These are phyloP conservation scores for Tetragonula clypearis DNA, from an alignment of 1,140 invertebrate genomes.

Conservation along the genomic window DNA sequence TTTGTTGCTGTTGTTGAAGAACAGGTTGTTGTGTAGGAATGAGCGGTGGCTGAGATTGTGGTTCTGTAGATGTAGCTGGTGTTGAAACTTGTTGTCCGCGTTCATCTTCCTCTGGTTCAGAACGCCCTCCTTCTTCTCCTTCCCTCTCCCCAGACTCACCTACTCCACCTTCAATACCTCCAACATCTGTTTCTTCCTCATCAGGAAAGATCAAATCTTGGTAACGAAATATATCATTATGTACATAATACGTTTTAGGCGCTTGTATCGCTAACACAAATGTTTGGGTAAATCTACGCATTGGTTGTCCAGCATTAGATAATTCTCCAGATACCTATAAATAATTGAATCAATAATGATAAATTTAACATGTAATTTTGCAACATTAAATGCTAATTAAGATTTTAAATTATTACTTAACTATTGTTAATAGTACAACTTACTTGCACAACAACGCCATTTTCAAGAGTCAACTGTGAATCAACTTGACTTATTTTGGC, in stretches of 20 bases:
- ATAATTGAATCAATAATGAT: constrained; percentile 19
- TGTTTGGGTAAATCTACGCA: constrained; percentile 98
- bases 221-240: constrained; percentile 99
- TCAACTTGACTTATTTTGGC: constrained; percentile 97
- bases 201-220: constrained; percentile 86
- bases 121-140: constrained; percentile 84
- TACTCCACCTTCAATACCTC: constrained; percentile 70
- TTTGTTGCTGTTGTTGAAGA: constrained; percentile 72
- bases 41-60: constrained; percentile 70
- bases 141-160: constrained; percentile 76
- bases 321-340: constrained; percentile 94
- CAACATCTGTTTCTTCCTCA: constrained; percentile 84
- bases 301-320: constrained; percentile 97
- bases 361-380: neutral
- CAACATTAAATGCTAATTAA: neutral
- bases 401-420: neutral
- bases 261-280: constrained; percentile 97
- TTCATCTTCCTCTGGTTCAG: constrained; percentile 87
- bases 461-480: constrained; percentile 94
- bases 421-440: neutral
- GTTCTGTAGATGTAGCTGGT: constrained; percentile 68
- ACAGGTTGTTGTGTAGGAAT: constrained; percentile 71
- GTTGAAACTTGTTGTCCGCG: constrained; percentile 71
- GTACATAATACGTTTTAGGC: constrained; percentile 98
- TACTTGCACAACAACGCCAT: constrained; percentile 97